Conservation (phyloP, 30 jellyfish, hydroid and myxozoan genomes). For the Sanderia malayensis region DNA sequence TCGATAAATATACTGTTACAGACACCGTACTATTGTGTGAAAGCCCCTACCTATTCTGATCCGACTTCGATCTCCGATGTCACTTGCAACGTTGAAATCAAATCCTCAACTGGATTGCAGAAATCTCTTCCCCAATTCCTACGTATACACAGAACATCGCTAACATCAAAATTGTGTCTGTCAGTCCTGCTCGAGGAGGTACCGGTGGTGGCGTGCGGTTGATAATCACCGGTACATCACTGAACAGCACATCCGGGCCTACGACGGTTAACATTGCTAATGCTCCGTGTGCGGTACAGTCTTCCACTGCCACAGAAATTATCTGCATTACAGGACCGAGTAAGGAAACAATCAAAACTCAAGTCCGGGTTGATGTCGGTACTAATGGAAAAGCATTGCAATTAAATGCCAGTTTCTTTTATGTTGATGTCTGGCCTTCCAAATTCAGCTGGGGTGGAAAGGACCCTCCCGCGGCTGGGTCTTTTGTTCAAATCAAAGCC, state of each 20-base stretch:
- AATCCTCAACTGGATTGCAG: conserved; percentile 27
- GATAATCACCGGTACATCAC: conserved; percentile 72
- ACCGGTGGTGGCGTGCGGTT: conserved; percentile 98
- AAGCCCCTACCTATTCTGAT: conserved; percentile 28
- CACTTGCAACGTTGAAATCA: conserved; percentile 31
- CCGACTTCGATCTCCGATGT: conserved; percentile 27
- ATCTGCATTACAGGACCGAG: conserved; percentile 81
- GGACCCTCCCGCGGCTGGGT: conserved; percentile 77
- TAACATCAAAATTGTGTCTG: conserved; percentile 71
- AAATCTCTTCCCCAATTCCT: too few relatives aligned
- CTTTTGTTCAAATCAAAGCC: conserved; percentile 58
- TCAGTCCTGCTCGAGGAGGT: conserved; percentile 94
- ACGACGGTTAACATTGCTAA: conserved; percentile 65
- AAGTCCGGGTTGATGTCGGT: conserved; percentile 63
- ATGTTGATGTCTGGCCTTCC: conserved; percentile 97
- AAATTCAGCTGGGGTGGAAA: conserved; percentile 96
- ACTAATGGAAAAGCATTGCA: conserved; percentile 67
- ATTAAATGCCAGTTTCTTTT: conserved; percentile 46
- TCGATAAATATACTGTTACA: neutral
- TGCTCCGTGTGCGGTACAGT: conserved; percentile 65
- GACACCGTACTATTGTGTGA: conserved; percentile 46
- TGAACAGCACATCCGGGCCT: conserved; percentile 48
- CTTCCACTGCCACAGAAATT: conserved; percentile 43
- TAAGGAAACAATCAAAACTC: conserved; percentile 37
- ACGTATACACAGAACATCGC: conserved; percentile 49